Evolutionary conservation across 2,888 invertebrate genomes (phyloP), one percentile per base, ranked within the genome.

Genomic region (Hemithea aestivaria): DNA sequence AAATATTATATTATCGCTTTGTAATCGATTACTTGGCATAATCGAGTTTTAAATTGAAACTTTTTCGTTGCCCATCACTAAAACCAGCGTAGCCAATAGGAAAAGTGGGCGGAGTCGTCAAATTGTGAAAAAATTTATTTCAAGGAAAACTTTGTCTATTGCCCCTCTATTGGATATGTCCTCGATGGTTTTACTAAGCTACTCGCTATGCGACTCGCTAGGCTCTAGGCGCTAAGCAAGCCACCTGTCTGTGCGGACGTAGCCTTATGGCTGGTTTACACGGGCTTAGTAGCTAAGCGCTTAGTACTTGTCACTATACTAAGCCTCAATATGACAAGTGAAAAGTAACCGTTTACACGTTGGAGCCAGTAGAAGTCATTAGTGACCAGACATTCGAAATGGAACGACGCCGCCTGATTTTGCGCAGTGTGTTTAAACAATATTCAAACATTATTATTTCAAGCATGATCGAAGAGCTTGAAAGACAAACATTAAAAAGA

Each of bases 261-360:
- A 16, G 16, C 16, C 16, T 16, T 4, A 25, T 25, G 25, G 25
- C 25, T 25, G 25, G 25, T 25, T 25, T 16, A 16, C 16, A 16
- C 16, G 16, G 16, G 16, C 16, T 16, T 16, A 16, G 16, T 16
- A 16, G 16, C 25, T 25, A 10, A 25, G 25, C 10, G 25, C 25
- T 25, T 25, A 25, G 25, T 25, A 25, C 25, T 25, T 25, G 25
- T 25, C 25, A 25, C 25, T 25, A 25, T 25, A 25, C 25, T 25
- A 25, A 25, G 25, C 25, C 25, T 25, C 25, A 25, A 33, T 35
- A 35, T 23, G 39, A 39, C 33, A 39, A 39, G 33, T 39, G 39
- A 39, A 28, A 39, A 32, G 39, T 39, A 39, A 39, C 27, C 33
- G 32, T 39, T 39, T 39, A 33, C 39, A 39, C 32, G 39, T 33